Evolutionary conservation across 1,140 invertebrate species (phyloP), one percentile per base, ranked within the genome.

Genomic region (Daktulosphaira vitifoliae): DNA sequence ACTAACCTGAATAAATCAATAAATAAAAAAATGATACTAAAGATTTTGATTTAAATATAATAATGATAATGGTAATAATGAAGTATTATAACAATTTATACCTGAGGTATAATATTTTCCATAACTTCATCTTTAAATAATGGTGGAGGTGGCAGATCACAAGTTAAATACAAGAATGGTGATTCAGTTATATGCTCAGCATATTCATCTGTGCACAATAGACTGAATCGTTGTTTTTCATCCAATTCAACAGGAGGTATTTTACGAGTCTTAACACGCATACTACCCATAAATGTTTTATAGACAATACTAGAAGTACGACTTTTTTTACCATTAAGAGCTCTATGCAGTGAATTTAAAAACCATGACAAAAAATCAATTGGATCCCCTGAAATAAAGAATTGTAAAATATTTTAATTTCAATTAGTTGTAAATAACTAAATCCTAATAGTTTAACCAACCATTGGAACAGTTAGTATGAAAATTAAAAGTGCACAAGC

Each of bases 31-130:
- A 16, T 6, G 22, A 16, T 8, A 48, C 7, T 70, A 52, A n/a
- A n/a, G n/a, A n/a, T n/a, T n/a, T 70, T 68, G 66, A 66, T 68
- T 46, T 68, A 25, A 66, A 66, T 54, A 18, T 4, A 15, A 42
- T 11, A 25, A 52, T 22, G 5, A 1, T 66, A 33, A 51, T 11
- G 49, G 7, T 50, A 5, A 11, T 50, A 1, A n/a, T 42, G 9
- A 7, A 11, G 20, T 5, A 13, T 51, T 22, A 16, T n/a, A 51
- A 26, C 11, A 11, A 51, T 25, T 20, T 49, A 68, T 73, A 90
- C 90, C 81, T 98, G 96, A 50, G 96, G 96, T 74, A 98, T 98
- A 70, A 98, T 98, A 77, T 98, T 98, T 77, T 98, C 95, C 66
- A 90, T 84, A 69, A 95, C 87, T 76, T 97, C 95, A 79, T 99